Percentiles rank a stretch among this genome's conserved stretches.
These are phyloP conservation scores for Acrossocheilus wenchowensis DNA, from an alignment of 2,797 vertebrate genomes.

Conservation along the genomic window DNA sequence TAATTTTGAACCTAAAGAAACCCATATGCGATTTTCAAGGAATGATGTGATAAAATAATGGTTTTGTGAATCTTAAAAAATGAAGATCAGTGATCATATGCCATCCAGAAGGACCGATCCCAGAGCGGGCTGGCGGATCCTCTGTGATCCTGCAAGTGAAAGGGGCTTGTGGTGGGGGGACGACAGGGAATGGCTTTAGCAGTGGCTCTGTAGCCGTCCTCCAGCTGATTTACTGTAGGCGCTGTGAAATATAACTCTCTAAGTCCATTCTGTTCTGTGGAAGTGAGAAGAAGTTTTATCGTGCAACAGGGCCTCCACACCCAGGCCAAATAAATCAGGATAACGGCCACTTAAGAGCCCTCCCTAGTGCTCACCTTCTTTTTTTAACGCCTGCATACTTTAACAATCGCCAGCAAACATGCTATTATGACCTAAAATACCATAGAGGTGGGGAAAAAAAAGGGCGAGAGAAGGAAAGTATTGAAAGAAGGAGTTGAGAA, in stretches of 20 bases:
- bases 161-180: neutral
- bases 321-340: constrained; percentile 62
- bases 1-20: neutral
- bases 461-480: constrained; percentile 22
- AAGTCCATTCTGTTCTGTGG: constrained; percentile 60
- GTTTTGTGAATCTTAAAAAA: neutral
- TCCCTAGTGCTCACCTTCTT: constrained; percentile 50
- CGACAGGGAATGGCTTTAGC: constrained; percentile 67
- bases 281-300: constrained; percentile 69
- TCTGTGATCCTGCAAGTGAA: constrained; percentile 1
- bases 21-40: neutral
- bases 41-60: neutral
- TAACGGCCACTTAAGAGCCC: constrained; percentile 59
- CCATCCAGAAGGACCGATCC: neutral
- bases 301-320: constrained; percentile 60
- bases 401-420: constrained; percentile 49
- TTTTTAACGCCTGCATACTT: constrained; percentile 52
- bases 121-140: neutral
- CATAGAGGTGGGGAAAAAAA: neutral
- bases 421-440: constrained; percentile 40
- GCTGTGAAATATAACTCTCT: constrained; percentile 60
- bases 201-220: constrained; percentile 45
- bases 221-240: constrained; percentile 49
- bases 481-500: constrained; percentile 24
- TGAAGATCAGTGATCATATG: constrained; percentile 12